Evolutionary conservation across 2,113 vertebrate genomes (phyloP), one percentile per base, ranked within the genome.

Genomic region (Chamaea fasciata): DNA sequence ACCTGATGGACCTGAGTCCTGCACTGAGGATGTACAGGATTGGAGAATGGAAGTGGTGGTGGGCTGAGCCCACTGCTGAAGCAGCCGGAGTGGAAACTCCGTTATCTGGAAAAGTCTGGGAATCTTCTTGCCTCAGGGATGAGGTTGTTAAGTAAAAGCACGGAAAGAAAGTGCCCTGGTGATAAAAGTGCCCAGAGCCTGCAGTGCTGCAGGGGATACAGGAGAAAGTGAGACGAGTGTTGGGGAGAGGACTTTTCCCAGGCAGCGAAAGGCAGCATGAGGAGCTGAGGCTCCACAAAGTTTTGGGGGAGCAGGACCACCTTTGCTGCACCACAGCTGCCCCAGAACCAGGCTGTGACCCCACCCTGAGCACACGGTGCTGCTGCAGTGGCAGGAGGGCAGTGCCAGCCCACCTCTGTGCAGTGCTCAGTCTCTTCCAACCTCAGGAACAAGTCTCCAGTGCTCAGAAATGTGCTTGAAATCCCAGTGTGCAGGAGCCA

Each of bases 1-100:
- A 98, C 98, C 97, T 98, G 98, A 62, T 59, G 97, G 87, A 89
- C 94, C 96, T 6, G 93, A 97, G 95, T 95, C 97, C 55, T 97
- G 97, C 56, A 87, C n/a, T 56, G 96, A 92, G 79, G 97, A 85
- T 44, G 90, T 56, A 76, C 95, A 98, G 87, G 94, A 96, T 12
- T 96, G 97, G 81, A 97, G 96, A 76, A 97, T 39, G 11, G 94
- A 86, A 76, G 93, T 42, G 44, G 83, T n/a, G 30, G 65, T 49
- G 59, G 89, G 62, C 80, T 97, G 96, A 55, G 96, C 79, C 68
- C 95, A 59, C 85, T 97, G 98, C 37, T 97, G 98, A 83, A 97
- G 53, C 0, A 98, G 97, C 73, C 30, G 6, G 30, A 49, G 75
- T 17, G 15, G 96, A 97, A 82, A 96, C 83, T 15, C 94, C 97